phyloP scores from a whole-genome alignment of 1,140 invertebrate species.

The Heliothis subflexa region DNA sequence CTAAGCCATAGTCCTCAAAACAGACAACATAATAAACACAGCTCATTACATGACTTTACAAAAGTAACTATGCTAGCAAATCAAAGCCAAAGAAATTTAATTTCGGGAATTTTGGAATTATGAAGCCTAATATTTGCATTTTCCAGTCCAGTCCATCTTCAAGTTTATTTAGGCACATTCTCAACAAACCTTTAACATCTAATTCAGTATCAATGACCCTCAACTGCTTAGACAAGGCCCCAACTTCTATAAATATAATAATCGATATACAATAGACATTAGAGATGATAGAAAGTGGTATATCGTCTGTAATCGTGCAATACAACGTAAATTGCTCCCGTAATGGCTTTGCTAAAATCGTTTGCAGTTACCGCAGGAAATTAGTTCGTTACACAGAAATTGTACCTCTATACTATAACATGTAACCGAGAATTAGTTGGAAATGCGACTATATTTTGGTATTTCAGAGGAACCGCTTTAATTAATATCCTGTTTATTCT shows the following conservation, averaged over 20 bases:
- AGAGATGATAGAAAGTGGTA: slow-evolving; percentile 22
- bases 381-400: slow-evolving; percentile 21
- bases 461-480: not conserved
- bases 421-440: not conserved
- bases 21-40: not conserved
- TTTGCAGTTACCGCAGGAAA: slow-evolving; percentile 35
- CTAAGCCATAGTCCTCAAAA: not conserved
- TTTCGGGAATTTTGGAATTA: no score
- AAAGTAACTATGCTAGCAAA: no score
- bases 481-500: not conserved
- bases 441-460: not conserved
- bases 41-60: no score
- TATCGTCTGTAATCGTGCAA: slow-evolving; percentile 28
- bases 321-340: slow-evolving; percentile 17
- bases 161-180: no score
- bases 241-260: slow-evolving; percentile 15
- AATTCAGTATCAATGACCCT: not conserved
- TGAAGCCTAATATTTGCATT: no score
- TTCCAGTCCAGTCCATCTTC: no score
- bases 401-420: not conserved
- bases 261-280: slow-evolving; percentile 42
- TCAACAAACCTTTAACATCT: not conserved
- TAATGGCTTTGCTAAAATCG: slow-evolving; percentile 34
- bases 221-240: not conserved
- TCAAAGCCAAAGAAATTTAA: no score